phyloP scores from a whole-genome alignment of 1,140 invertebrate genomes.

The Trachymyrmex cornetzi region DNA sequence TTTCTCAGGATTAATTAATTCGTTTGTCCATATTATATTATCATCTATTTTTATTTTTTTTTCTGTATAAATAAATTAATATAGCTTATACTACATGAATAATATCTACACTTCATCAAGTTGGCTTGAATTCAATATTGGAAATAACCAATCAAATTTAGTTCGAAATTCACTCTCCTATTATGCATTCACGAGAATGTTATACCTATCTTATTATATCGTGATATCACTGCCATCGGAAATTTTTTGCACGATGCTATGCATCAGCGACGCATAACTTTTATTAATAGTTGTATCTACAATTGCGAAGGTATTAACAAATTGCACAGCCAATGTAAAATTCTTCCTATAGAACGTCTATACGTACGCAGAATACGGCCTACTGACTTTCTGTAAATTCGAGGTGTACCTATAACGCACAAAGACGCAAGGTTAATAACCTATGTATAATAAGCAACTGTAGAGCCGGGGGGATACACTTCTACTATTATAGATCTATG shows the following conservation, averaged over 20 bases:
- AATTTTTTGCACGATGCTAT: background rate
- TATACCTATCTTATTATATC: background rate
- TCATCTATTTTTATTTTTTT: no score
- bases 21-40: no score
- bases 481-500: constrained; percentile 62
- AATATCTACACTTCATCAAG: no score
- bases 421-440: constrained; percentile 65
- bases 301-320: constrained; percentile 25
- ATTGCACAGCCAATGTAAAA: constrained; percentile 27
- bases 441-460: constrained; percentile 55
- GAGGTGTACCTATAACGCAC: constrained; percentile 22
- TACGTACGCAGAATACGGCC: constrained; percentile 9
- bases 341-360: background rate
- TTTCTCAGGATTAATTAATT: no score
- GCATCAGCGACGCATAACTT: background rate
- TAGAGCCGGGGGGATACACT: constrained; percentile 29
- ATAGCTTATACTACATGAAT: no score
- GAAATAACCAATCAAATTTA: no score
- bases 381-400: constrained; percentile 49
- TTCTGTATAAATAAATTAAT: no score
- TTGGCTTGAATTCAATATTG: no score
- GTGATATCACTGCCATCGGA: background rate
- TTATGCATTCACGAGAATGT: no score
- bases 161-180: no score
- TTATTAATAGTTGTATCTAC: background rate